A percentile compares a stretch with the other conserved stretches of the same genome.
Evolutionary conservation across 2,797 vertebrate species (phyloP).

Genomic region (Pangasius mekongensis): DNA sequence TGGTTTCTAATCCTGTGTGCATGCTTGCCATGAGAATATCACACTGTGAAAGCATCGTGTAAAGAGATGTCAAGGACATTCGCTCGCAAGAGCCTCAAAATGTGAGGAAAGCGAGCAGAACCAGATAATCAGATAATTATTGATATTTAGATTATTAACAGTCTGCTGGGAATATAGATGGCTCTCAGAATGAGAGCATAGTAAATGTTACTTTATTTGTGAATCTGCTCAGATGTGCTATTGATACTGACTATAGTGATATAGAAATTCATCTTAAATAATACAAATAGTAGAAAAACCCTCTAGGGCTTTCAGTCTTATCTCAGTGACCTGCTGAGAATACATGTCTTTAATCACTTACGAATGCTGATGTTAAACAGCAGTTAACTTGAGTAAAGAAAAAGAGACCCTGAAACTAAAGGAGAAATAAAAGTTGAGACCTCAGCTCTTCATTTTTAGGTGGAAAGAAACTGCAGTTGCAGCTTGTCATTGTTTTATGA

Average conservation of each 20-base stretch:
- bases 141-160: background rate
- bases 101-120: background rate
- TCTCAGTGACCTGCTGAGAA: background rate
- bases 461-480: background rate
- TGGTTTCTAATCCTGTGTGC: background rate
- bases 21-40: background rate
- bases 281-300: background rate
- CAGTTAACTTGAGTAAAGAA: background rate
- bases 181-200: background rate
- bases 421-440: background rate
- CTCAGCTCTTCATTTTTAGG: background rate
- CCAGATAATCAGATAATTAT: background rate
- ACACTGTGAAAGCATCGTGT: background rate
- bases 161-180: background rate
- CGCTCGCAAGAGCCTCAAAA: background rate
- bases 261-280: background rate
- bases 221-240: background rate
- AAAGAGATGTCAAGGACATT: background rate
- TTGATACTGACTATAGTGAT: background rate
- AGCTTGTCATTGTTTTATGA: slow-evolving; percentile 14
- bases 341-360: background rate
- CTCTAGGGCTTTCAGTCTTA: background rate
- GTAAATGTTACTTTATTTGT: background rate
- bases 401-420: slow-evolving; percentile 6
- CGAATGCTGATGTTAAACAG: slow-evolving; percentile 1